Percentiles rank a stretch among this genome's conserved stretches.
These are phyloP conservation scores for Sceloporus undulatus DNA, from an alignment of 2,113 vertebrate genomes.

Conservation along the genomic window DNA sequence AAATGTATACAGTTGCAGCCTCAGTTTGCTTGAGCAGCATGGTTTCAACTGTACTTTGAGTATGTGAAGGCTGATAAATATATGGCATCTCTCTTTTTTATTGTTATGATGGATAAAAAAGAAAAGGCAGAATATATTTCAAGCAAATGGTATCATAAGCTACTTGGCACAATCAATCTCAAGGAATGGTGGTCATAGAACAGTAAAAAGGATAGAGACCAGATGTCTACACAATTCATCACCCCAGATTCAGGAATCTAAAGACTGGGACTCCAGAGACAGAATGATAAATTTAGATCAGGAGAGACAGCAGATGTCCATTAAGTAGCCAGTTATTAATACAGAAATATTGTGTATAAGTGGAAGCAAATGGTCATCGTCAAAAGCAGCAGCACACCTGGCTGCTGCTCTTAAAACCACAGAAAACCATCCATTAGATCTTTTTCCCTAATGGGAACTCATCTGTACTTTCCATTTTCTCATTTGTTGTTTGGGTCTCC, in stretches of 20 bases:
- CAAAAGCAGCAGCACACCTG: accelerated
- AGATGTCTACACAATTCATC: conserved; percentile 47
- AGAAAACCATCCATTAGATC: neutral
- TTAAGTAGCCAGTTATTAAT: conserved; percentile 42
- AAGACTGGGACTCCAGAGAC: conserved; percentile 27
- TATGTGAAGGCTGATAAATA: conserved; percentile 32
- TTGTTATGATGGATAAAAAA: neutral
- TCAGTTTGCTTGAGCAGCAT: neutral
- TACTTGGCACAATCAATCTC: conserved; percentile 36
- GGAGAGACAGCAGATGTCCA: conserved; percentile 53
- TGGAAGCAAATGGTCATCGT: conserved; percentile 24
- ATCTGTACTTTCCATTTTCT: conserved; percentile 44
- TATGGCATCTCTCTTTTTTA: neutral
- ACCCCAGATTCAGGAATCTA: conserved; percentile 44
- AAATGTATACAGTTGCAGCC: neutral
- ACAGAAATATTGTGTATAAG: conserved; percentile 11
- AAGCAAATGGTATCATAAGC: conserved; percentile 27
- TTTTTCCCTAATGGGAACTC: neutral
- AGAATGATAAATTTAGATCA: conserved; percentile 49
- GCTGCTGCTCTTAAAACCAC: conserved; percentile 1
- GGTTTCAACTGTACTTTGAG: neutral
- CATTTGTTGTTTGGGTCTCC: neutral
- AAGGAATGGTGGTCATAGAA: neutral
- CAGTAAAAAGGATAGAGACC: neutral
- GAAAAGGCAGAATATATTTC: conserved; percentile 41